Percentiles rank a stretch among this genome's conserved stretches.
Conservation (phyloP, 1,140 invertebrate species). For the Leptinotarsa defecta region DNA sequence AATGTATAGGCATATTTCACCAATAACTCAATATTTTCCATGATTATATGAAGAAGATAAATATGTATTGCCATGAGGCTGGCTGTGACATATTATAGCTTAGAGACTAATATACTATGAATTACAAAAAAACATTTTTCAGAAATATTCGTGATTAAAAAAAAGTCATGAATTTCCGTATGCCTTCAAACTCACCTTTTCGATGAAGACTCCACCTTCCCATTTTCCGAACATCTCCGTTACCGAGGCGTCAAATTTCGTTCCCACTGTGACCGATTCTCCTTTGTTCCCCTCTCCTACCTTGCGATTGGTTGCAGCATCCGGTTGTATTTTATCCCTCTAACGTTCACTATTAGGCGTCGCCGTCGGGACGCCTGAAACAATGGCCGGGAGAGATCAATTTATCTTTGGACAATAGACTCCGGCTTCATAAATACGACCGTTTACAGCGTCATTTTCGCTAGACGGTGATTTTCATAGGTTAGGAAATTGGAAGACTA, state of each 20-base stretch:
- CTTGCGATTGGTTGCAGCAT: conserved; percentile 44
- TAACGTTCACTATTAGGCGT: conserved; percentile 30
- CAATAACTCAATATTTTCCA: no score
- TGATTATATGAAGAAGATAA: no score
- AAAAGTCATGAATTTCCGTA: no score
- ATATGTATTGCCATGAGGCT: no score
- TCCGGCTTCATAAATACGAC: conserved; percentile 28
- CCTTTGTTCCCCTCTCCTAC: conserved; percentile 23
- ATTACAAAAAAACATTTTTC: no score
- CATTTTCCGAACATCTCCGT: background rate
- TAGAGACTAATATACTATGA: no score
- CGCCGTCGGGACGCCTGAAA: conserved; percentile 47
- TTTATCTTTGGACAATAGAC: conserved; percentile 27
- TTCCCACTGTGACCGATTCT: conserved; percentile 27
- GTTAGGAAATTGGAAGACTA: background rate
- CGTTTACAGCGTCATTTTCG: conserved; percentile 17
- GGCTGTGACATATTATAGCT: no score
- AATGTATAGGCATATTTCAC: no score
- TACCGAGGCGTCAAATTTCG: conserved; percentile 29
- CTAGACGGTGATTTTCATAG: no score
- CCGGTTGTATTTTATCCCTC: conserved; percentile 40
- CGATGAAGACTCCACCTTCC: no score
- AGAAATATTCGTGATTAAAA: no score
- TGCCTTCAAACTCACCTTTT: no score
- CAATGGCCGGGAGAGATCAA: conserved; percentile 45